Evolutionary conservation across 2,888 invertebrate species (phyloP).

Genomic region (Bombyx huttoni): DNA sequence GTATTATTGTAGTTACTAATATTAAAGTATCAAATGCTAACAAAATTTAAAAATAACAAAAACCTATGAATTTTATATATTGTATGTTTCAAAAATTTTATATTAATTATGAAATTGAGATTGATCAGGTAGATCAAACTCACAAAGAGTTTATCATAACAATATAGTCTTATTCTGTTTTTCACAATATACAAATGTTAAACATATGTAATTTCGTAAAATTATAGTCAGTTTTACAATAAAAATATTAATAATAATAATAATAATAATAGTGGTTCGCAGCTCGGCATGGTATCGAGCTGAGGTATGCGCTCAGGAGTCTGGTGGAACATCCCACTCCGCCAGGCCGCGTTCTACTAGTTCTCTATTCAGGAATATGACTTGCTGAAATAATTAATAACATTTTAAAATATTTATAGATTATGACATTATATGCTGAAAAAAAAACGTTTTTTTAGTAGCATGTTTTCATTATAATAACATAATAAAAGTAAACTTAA

Average conservation of each 20-base stretch:
- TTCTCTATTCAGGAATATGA: conserved; percentile 89
- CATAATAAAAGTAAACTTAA: too few relatives aligned
- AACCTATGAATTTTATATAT: conserved; percentile 6
- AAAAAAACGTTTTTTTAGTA: too few relatives aligned
- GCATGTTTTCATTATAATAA: too few relatives aligned
- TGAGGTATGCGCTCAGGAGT: conserved; percentile 40
- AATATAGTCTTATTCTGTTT: conserved; percentile 8
- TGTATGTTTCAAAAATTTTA: conserved; percentile 39
- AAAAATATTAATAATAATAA: conserved; percentile 8
- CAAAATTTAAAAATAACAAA: conserved; percentile 9
- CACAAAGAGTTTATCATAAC: conserved; percentile 12
- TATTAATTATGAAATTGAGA: conserved; percentile 23
- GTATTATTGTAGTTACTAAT: conserved; percentile 4
- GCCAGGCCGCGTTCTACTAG: conserved; percentile 88
- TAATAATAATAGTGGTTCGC: background rate
- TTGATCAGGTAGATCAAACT: conserved; percentile 7
- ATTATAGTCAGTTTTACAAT: conserved; percentile 36
- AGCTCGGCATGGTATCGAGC: conserved; percentile 5
- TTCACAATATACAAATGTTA: conserved; percentile 36
- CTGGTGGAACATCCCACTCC: conserved; percentile 75
- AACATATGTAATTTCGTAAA: conserved; percentile 52
- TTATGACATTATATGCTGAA: too few relatives aligned
- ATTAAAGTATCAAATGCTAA: conserved; percentile 8
- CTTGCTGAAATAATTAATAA: conserved; percentile 70
- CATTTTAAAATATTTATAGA: background rate